Evolutionary conservation across 2,888 invertebrate genomes (phyloP).

Genomic region (Myopa tessellatipennis): DNA sequence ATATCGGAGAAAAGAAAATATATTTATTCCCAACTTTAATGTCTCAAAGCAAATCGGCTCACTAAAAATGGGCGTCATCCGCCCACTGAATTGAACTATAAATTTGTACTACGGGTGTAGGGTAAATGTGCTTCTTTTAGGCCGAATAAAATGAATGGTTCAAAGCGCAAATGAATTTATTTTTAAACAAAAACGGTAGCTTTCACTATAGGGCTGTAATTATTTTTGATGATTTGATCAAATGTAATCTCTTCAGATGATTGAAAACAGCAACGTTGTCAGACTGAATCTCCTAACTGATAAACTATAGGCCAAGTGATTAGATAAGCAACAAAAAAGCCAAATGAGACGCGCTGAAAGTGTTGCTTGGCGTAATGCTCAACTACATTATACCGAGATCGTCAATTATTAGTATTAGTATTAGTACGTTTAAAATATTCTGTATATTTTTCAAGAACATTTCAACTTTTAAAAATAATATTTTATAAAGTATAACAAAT

Average conservation of each 20-base stretch:
- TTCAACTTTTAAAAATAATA: not conserved
- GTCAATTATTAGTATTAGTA: not conserved
- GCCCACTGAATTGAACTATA: too few species aligned
- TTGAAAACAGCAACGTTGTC: not conserved
- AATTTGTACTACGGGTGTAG: not conserved
- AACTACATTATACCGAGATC: not conserved
- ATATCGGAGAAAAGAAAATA: too few species aligned
- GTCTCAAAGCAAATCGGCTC: too few species aligned
- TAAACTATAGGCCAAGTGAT: slow-evolving; percentile 29
- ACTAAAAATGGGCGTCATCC: too few species aligned
- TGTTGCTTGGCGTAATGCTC: not conserved
- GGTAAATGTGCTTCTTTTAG: not conserved
- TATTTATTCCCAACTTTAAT: too few species aligned
- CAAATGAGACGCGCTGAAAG: not conserved
- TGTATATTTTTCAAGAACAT: not conserved
- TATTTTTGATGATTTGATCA: not conserved
- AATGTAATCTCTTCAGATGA: not conserved
- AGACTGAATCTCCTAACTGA: not conserved
- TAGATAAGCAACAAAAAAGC: slow-evolving; percentile 6
- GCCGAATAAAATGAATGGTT: not conserved
- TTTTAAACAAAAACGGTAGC: not conserved
- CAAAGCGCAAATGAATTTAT: not conserved
- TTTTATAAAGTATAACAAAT: not conserved
- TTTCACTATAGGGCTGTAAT: not conserved
- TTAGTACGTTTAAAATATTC: not conserved